Percentiles rank a stretch among this genome's conserved stretches.
Conservation (phyloP, 2,888 invertebrate genomes). For the Erannis defoliaria region DNA sequence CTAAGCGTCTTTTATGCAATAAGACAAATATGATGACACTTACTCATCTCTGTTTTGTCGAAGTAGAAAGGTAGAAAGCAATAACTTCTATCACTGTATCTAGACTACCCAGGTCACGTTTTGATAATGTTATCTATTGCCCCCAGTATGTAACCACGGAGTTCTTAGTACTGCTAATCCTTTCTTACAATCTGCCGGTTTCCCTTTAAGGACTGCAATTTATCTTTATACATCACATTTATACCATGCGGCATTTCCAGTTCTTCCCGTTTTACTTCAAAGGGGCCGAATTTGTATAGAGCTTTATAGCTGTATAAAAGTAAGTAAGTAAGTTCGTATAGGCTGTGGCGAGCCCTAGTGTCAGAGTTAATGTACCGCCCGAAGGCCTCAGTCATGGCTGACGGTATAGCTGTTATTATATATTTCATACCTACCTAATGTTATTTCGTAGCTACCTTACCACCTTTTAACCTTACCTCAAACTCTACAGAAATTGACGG, state of each 20-base stretch:
- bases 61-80: conserved; percentile 43
- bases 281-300: conserved; percentile 27
- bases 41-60: conserved; percentile 33
- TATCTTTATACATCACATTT: conserved; percentile 28
- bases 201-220: conserved; percentile 37
- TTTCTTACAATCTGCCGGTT: conserved; percentile 43
- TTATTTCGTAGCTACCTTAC: conserved; percentile 3
- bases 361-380: too few relatives aligned
- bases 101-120: conserved; percentile 41
- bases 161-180: conserved; percentile 44
- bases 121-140: conserved; percentile 36
- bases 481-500: conserved; percentile 3
- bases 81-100: conserved; percentile 33
- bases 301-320: conserved; percentile 4
- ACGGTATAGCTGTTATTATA: too few relatives aligned
- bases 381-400: too few relatives aligned
- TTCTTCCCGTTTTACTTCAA: conserved; percentile 25
- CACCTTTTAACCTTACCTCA: too few relatives aligned
- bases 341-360: too few relatives aligned
- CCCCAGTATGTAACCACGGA: conserved; percentile 30
- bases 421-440: too few relatives aligned
- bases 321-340: too few relatives aligned
- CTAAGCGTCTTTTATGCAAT: neutral
- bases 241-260: conserved; percentile 8
- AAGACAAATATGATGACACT: neutral